Percentiles rank a stretch among this genome's conserved stretches.
Evolutionary conservation across 2,113 vertebrate species (phyloP).

Genomic region (Sylvia atricapilla): DNA sequence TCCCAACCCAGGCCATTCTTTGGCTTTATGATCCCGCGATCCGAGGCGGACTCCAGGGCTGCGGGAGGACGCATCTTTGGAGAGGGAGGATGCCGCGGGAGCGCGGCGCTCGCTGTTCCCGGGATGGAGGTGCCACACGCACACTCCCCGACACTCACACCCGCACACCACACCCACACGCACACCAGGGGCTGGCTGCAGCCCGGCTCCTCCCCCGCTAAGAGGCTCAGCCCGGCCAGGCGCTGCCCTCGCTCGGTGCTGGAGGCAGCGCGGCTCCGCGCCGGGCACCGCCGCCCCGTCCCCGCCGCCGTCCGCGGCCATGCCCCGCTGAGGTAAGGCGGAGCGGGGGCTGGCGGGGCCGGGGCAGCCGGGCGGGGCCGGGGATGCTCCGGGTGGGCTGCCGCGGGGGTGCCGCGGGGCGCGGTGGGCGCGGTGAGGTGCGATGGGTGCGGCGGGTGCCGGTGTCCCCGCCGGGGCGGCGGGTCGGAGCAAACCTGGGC

Average conservation of each 20-base stretch:
- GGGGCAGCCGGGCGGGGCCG: neutral
- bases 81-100: neutral
- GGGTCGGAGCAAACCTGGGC: neutral
- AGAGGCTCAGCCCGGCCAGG: conserved; percentile 38
- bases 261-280: neutral
- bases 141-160: fast-evolving
- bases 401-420: fast-evolving
- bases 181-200: neutral
- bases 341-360: neutral
- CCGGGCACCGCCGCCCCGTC: neutral
- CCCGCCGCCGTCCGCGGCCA: neutral
- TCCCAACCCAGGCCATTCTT: neutral
- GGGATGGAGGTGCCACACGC: neutral
- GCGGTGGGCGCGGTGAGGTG: neutral
- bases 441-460: neutral
- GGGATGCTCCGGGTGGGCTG: neutral
- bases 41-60: neutral
- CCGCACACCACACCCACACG: neutral
- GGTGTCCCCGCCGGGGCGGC: neutral
- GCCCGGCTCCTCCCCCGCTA: conserved; percentile 44
- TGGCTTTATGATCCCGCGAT: neutral
- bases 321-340: conserved; percentile 23
- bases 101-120: fast-evolving
- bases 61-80: neutral
- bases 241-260: neutral